Evolutionary conservation across 2,113 vertebrate genomes (phyloP).

Genomic region (Anolis carolinensis): DNA sequence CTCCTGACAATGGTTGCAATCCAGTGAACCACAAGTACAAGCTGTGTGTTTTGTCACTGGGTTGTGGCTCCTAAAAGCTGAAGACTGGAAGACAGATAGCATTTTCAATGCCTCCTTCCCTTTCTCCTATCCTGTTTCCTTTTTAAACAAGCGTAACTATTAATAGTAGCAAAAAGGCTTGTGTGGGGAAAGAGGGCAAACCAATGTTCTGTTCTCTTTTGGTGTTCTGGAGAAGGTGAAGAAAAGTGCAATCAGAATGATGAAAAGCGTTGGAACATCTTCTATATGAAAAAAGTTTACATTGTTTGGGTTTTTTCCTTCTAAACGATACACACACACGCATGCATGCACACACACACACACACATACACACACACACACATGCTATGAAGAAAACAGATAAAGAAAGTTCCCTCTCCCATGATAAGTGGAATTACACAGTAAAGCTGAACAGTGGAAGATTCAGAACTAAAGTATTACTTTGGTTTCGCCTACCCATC

Average conservation of each 20-base stretch:
- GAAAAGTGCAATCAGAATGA: neutral
- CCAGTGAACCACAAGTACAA: neutral
- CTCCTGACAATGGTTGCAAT: neutral
- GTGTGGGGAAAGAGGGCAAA: neutral
- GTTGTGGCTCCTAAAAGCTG: neutral
- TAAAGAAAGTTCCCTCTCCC: neutral
- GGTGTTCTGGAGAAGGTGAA: neutral
- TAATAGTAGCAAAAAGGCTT: neutral
- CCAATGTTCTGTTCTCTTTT: neutral
- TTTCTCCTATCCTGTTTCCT: neutral
- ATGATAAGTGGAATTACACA: neutral
- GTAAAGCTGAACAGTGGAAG: neutral
- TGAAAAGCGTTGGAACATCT: neutral
- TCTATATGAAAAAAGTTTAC: neutral
- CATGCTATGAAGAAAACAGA: neutral
- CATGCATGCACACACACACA: no score
- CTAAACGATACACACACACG: no score
- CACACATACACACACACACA: no score
- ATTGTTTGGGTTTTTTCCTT: neutral
- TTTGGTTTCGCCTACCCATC: no score
- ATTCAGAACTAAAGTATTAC: neutral
- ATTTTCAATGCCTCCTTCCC: neutral
- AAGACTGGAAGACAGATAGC: neutral
- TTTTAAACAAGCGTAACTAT: neutral
- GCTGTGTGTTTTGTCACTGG: neutral